Base-by-base conservation (phyloP, 1,140 invertebrate species). In the Papilio polytes region DNA sequence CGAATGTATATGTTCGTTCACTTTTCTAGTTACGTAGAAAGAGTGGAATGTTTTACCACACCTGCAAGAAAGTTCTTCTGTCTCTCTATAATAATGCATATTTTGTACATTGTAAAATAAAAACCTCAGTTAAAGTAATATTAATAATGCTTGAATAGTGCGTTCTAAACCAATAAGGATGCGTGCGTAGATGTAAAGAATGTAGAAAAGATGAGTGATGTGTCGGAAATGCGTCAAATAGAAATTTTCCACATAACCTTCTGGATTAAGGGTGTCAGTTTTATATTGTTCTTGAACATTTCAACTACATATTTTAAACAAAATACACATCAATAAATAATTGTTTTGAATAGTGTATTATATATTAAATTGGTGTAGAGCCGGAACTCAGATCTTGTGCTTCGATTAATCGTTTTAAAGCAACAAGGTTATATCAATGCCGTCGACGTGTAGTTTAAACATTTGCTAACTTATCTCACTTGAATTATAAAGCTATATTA, bases 381-480 rank as follows among this genome's bases (percentile, higher is more conserved):
- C 12, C 63, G 12, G 63, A 66, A 66, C 12, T 66, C 22, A 1
- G 63, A 1, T 66, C 26, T 66, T 66, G 26, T 31, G 22, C 63
- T 31, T 66, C 26, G 36, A 31, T 66, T 66, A 66, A 66, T 10
- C 26, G 13, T 66, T 66, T 63, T 66, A 31, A 66, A 66, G 63
- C 63, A 66, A 66, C 63, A 66, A 66, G 63, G 63, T 66, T 26
- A 66, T 31, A 9, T 66, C 26, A 66, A 66, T 66, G 63, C 59
- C 22, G 59, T 4, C 22, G 12, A 26, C 6, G 22, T 63, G 22
- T 8, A 63, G 26, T 66, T 66, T 15, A 31, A 31, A 66, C 13
- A 66, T 31, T 31, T 66, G 63, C 63, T 66, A 66, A 66, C n/a
- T 66, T 66, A 66, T 66, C 63, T 26, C 63, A 31, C 63, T 31